Percentiles rank a stretch among this genome's conserved stretches.
These are phyloP conservation scores for Crotalus tigris DNA, from an alignment of 2,113 vertebrate genomes.

Conservation along the genomic window DNA sequence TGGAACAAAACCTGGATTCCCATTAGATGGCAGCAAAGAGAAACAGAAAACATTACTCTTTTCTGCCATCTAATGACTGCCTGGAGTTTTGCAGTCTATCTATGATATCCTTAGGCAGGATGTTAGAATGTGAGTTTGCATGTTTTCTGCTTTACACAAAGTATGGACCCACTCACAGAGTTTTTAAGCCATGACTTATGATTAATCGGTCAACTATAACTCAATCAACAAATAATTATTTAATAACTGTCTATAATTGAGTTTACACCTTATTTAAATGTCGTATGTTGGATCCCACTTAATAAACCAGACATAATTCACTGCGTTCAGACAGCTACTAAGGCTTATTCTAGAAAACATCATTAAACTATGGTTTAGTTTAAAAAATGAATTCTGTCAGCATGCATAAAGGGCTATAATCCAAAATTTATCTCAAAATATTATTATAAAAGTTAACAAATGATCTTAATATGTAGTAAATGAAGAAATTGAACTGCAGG, in stretches of 20 bases:
- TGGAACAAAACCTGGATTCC: not conserved
- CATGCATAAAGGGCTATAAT: not conserved
- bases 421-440: not conserved
- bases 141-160: not conserved
- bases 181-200: not conserved
- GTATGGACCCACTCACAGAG: not conserved
- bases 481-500: not conserved
- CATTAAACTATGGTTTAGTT: not conserved
- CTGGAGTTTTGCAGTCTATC: not conserved
- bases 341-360: not conserved
- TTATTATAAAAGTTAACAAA: not conserved
- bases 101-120: not conserved
- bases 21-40: not conserved
- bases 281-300: not conserved
- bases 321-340: not conserved
- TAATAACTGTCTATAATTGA: not conserved
- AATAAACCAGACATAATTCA: not conserved
- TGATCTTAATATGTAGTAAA: not conserved
- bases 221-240: not conserved
- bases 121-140: not conserved
- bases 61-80: not conserved
- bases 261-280: not conserved
- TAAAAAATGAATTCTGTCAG: not conserved
- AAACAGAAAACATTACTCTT: not conserved
- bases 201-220: not conserved